Conservation (phyloP, 1,140 invertebrate species). For the Tetramorium simillimum region DNA sequence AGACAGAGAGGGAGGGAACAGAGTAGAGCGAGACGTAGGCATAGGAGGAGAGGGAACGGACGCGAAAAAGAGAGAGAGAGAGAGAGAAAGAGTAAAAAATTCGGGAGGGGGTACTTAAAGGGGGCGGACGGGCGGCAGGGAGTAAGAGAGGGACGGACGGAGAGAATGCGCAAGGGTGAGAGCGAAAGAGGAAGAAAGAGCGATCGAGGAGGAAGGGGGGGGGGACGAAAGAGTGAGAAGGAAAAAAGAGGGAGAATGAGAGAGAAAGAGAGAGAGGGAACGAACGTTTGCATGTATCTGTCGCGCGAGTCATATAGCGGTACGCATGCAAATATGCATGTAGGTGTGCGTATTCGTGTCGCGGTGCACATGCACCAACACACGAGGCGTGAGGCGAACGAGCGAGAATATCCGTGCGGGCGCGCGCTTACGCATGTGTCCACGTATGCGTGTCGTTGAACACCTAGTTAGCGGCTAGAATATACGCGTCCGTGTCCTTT, state of each 20-base stretch:
- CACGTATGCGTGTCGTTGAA: conserved; percentile 48
- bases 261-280: conserved; percentile 8
- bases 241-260: background rate
- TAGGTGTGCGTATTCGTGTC: background rate
- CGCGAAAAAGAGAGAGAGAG: conserved; percentile 15
- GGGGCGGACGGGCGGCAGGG: background rate
- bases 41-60: conserved; percentile 11
- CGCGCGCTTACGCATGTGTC: background rate
- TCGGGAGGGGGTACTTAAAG: conserved; percentile 45
- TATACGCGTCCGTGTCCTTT: conserved; percentile 42
- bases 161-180: conserved; percentile 30
- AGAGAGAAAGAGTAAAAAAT: conserved; percentile 22
- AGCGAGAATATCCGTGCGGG: background rate
- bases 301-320: conserved; percentile 57
- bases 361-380: conserved; percentile 30
- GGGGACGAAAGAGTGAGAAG: conserved; percentile 5
- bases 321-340: conserved; percentile 21
- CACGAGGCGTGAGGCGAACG: background rate
- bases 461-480: conserved; percentile 53
- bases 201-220: background rate
- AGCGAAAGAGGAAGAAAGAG: conserved; percentile 33
- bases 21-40: conserved; percentile 10
- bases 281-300: conserved; percentile 46
- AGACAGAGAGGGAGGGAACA: conserved; percentile 57
- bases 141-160: conserved; percentile 26